Base-by-base conservation (phyloP, 2,113 vertebrate genomes). In the Beaufortia kweichowensis region DNA sequence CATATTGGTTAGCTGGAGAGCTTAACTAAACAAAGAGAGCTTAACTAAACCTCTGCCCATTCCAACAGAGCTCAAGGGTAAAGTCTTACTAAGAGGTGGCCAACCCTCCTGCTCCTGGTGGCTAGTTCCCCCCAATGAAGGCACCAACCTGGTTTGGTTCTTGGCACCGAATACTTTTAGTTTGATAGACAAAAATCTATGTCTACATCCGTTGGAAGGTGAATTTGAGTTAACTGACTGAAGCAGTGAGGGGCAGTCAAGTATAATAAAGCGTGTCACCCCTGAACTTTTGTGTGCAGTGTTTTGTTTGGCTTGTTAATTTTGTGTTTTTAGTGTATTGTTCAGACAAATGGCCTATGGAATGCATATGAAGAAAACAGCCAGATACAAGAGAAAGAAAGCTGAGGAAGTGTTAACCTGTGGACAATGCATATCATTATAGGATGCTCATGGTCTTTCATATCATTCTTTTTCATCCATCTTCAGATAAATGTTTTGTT, bases 1-100 rank as follows among this genome's bases (percentile, higher is more conserved):
- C 92, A 0, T 93, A 85, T 70, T 93, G 91, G 91, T 85, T 93
- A 14, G 87, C 88, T 65, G 92, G 92, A n/a, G n/a, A n/a, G n/a
- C n/a, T n/a, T n/a, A n/a, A n/a, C n/a, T n/a, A n/a, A n/a, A n/a
- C 50, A 90, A 86, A 53, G 81, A 80, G 0, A 89, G 89, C 23
- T 93, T 92, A 57, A 81, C 76, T 73, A 93, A 93, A 75, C 90
- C 92, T 1, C 87, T 93, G 41, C 91, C 92, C 2, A 88, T 84
- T 0, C 92, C 92, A 0, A 91, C 91, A 0, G 90, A 93, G 66
- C 76, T 92, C 75, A 78, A 85, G 17, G 69, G 17, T 39, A 33
- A 28, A 63, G 12, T 31, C 56, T 24, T 60, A 28, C 43, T 60
- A 21, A 64, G 63, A 61, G 55, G 71, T 39, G 64, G 43, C 78